A percentile compares a stretch with the other conserved stretches of the same genome.
phyloP scores from a whole-genome alignment of 37 sponge, comb jelly and placozoan genomes.

The Mnemiopsis leidyi region DNA sequence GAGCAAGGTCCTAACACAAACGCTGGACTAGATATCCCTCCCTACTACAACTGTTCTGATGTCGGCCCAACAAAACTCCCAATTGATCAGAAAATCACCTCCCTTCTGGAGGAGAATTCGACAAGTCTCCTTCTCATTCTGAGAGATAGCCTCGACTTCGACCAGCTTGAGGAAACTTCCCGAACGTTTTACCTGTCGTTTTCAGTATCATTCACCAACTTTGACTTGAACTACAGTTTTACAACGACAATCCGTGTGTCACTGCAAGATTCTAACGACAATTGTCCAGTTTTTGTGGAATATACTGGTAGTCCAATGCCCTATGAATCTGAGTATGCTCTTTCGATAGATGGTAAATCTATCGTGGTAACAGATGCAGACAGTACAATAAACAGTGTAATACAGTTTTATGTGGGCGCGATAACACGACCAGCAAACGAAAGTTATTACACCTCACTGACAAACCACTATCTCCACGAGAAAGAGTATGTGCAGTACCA shows the following conservation, averaged over 20 bases:
- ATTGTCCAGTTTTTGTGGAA: slow-evolving; percentile 26
- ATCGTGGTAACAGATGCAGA: slow-evolving; percentile 3
- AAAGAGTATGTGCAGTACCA: neutral
- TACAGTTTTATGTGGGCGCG: neutral
- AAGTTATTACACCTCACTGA: neutral
- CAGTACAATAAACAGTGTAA: neutral
- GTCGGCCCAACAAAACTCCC: neutral
- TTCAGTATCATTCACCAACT: neutral
- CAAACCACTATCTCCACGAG: slow-evolving; percentile 19
- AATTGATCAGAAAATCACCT: neutral
- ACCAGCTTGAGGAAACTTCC: neutral
- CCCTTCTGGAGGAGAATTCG: neutral
- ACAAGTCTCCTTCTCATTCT: neutral
- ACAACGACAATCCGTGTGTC: neutral
- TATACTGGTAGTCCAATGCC: neutral
- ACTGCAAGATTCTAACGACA: slow-evolving; percentile 5
- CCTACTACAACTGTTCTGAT: slow-evolving; percentile 9
- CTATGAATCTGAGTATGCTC: slow-evolving; percentile 20
- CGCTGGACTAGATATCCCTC: neutral
- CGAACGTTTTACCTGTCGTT: neutral
- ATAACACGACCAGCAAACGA: neutral
- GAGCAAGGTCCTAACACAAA: neutral
- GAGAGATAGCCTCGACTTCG: neutral
- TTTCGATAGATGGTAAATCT: neutral
- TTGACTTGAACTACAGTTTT: neutral